These are phyloP conservation scores for Halichoeres trimaculatus DNA, from an alignment of 2,113 vertebrate species.

Conservation along the genomic window DNA sequence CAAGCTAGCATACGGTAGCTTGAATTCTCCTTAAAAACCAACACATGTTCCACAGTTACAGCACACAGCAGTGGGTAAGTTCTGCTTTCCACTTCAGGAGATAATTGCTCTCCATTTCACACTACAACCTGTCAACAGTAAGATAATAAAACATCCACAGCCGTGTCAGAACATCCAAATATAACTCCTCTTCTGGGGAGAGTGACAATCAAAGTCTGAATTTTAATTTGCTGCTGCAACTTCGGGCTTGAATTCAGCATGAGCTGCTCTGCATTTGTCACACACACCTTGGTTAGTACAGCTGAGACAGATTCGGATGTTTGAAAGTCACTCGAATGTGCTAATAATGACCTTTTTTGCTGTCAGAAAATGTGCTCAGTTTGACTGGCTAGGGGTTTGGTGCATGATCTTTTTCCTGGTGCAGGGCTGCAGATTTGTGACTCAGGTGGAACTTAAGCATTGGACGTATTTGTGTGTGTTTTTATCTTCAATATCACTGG, in stretches of 20 bases:
- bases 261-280: constrained; percentile 8
- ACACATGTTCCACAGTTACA: neutral
- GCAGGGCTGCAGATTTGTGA: neutral
- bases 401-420: neutral
- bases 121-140: constrained; percentile 21
- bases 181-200: constrained; percentile 19
- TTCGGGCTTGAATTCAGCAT: neutral
- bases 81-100: neutral
- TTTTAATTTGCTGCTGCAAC: constrained; percentile 25
- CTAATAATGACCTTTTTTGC: neutral
- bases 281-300: neutral
- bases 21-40: neutral
- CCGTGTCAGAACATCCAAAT: constrained; percentile 17
- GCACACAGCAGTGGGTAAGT: neutral
- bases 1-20: neutral
- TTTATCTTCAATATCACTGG: neutral
- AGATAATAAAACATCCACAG: constrained; percentile 28
- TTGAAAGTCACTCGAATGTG: neutral
- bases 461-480: neutral
- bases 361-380: too few species aligned
- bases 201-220: constrained; percentile 22
- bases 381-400: neutral
- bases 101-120: constrained; percentile 3
- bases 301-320: neutral
- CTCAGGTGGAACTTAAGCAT: neutral